These are phyloP conservation scores for Chrysocyon brachyurus DNA, from an alignment of 2,797 vertebrate species.

Conservation along the genomic window DNA sequence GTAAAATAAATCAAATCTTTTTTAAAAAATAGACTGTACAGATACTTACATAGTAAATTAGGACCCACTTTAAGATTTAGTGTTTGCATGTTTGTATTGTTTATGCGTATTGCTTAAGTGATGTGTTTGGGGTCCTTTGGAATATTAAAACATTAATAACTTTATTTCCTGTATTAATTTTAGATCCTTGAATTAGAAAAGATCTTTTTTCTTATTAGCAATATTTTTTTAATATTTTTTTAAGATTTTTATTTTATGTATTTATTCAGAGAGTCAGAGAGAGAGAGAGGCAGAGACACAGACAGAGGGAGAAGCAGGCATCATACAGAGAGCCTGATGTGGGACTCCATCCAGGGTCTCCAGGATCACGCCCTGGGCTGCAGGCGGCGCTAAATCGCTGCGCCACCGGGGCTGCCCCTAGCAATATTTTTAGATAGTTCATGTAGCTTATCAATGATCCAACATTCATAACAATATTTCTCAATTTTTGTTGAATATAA, in stretches of 20 bases:
- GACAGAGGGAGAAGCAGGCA: no score
- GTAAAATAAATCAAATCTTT: no score
- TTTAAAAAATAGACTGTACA: background rate
- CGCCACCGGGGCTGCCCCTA: background rate
- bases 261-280: no score
- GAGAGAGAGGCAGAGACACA: no score
- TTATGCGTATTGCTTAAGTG: background rate
- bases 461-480: background rate
- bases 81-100: background rate
- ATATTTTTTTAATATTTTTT: background rate
- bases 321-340: no score
- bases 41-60: background rate
- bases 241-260: no score
- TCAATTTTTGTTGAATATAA: conserved; percentile 28
- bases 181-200: background rate
- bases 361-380: no score
- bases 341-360: no score
- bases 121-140: background rate
- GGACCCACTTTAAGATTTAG: conserved; percentile 22
- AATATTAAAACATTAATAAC: conserved; percentile 41
- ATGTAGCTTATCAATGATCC: background rate
- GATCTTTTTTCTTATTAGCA: background rate
- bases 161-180: conserved; percentile 19
- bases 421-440: conserved; percentile 40
- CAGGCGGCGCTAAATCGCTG: no score